Evolutionary conservation across 2,888 invertebrate species (phyloP), one percentile per base, ranked within the genome.

Genomic region (Noctuana brunneofusca): DNA sequence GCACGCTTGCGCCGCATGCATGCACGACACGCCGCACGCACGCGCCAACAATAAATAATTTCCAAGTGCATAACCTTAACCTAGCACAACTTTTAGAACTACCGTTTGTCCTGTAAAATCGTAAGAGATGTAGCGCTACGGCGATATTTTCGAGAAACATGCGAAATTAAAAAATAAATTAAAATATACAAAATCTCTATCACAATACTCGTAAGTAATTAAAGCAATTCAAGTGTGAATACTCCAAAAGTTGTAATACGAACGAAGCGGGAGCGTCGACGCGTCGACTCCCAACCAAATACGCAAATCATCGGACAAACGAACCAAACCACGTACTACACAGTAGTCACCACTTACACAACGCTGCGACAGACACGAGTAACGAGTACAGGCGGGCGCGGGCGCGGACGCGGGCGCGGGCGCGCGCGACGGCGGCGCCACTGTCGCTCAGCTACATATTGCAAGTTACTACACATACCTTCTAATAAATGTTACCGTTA

Each of bases 151-250:
- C 80, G 84, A 87, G 81, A 85, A 74, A 88, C 84, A 82, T 89
- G 89, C 87, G 84, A 89, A 90, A 89, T 88, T 87, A 89, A 88
- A 86, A 89, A 90, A 91, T 90, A 90, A 91, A 90, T 91, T 90
- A 91, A 88, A 90, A 89, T 90, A 91, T 90, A 91, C 90, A 91
- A 90, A 89, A 91, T 89, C 89, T 91, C 91, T 91, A 91, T 90
- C 91, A 90, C 91, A 91, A 91, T 90, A 90, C 90, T 90, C 89
- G 91, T 90, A 91, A 90, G 90, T 90, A 91, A 90, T 90, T 91
- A 90, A 91, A 91, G 91, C 91, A 83, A 90, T 89, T 87, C 88
- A 88, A 86, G 84, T 89, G 89, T 90, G 89, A 90, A 90, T 89
- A 89, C 89, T 89, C 88, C 88, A 86, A 87, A 87, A 80, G 84